Evolutionary conservation across 53 echinoderm and acorn worm species (phyloP).

Genomic region (Hippasteria phrygiana): DNA sequence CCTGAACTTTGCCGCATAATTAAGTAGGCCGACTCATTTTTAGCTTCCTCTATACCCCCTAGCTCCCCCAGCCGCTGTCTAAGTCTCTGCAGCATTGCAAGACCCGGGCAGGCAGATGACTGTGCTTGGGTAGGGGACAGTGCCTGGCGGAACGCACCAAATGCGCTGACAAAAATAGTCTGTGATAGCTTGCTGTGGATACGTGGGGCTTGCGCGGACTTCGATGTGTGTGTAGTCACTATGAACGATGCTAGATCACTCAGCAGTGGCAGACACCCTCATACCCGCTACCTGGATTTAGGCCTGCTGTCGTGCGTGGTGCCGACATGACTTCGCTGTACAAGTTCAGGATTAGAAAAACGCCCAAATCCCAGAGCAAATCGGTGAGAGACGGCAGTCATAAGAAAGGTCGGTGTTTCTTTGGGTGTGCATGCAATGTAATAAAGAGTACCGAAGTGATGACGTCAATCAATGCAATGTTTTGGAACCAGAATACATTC

Average conservation of each 20-base stretch:
- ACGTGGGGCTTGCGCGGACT: not conserved
- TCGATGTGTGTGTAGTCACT: conserved; percentile 18
- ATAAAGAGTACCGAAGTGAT: too few species aligned
- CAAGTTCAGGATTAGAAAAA: conserved; percentile 69
- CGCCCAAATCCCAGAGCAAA: conserved; percentile 53
- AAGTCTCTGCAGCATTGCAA: not conserved
- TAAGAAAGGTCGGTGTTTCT: conserved; percentile 29
- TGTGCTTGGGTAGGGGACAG: not conserved
- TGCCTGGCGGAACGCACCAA: not conserved
- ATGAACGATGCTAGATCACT: conserved; percentile 53
- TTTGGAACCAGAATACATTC: too few species aligned
- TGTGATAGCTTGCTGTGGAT: not conserved
- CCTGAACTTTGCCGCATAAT: conserved; percentile 47
- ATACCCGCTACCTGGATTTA: conserved; percentile 35
- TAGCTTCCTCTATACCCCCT: not conserved
- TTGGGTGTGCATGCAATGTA: not conserved
- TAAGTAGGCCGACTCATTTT: conserved; percentile 36
- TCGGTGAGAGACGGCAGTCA: conserved; percentile 37
- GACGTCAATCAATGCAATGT: too few species aligned
- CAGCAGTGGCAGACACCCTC: conserved; percentile 28
- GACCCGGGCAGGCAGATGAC: not conserved
- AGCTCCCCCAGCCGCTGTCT: not conserved
- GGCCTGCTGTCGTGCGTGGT: conserved; percentile 9
- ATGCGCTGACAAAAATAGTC: conserved; percentile 38
- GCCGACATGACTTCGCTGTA: conserved; percentile 65